These are phyloP conservation scores for Dryomyza anilis DNA, from an alignment of 2,888 invertebrate genomes.

Conservation along the genomic window DNA sequence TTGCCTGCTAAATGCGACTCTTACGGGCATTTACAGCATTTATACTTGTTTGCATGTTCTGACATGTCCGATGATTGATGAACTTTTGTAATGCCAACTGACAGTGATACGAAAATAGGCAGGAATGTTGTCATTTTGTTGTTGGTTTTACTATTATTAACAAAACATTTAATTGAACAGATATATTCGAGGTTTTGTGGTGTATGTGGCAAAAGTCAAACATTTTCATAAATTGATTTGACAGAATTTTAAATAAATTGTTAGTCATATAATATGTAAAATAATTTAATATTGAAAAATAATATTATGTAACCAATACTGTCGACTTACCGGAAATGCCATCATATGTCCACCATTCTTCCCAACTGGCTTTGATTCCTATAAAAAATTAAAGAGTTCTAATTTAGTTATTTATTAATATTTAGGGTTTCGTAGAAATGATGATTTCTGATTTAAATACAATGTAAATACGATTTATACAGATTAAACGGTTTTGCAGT, in stretches of 20 bases:
- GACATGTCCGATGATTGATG: slow-evolving; percentile 6
- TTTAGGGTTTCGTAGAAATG: no score
- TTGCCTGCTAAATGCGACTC: not conserved
- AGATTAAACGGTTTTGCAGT: no score
- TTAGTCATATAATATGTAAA: no score
- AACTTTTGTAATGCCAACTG: slow-evolving; percentile 11
- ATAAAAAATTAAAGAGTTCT: slow-evolving; percentile 40
- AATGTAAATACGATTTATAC: no score
- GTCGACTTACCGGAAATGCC: slow-evolving; percentile 84
- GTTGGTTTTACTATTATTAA: not conserved
- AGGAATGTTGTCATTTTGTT: not conserved
- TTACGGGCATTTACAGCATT: not conserved
- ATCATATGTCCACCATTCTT: slow-evolving; percentile 96
- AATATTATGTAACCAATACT: not conserved
- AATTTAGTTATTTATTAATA: no score
- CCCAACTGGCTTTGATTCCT: slow-evolving; percentile 73
- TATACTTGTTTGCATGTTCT: slow-evolving; percentile 9
- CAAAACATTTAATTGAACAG: no score
- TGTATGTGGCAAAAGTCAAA: no score
- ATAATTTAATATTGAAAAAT: not conserved
- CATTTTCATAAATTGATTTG: no score
- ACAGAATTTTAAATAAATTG: no score
- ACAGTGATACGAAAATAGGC: slow-evolving; percentile 16
- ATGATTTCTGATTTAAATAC: no score
- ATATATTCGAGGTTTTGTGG: no score